Percentiles rank a stretch among this genome's conserved stretches.
phyloP scores from a whole-genome alignment of 2,797 vertebrate genomes.

The Aphelocoma californica region DNA sequence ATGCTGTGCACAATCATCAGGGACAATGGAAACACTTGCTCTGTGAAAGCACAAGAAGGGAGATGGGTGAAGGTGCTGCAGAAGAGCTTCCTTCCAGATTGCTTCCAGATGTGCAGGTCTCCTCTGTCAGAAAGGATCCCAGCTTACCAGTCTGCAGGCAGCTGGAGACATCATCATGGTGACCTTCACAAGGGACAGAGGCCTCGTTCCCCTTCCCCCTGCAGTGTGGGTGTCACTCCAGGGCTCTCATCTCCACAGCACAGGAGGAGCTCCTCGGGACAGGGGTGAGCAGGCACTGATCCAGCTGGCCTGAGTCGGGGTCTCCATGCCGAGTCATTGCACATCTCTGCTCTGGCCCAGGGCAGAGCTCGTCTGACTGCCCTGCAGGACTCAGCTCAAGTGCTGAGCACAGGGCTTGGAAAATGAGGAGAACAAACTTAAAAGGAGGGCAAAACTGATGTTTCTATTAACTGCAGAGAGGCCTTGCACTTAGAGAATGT shows the following conservation, averaged over 20 bases:
- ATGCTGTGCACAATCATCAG: fast-evolving
- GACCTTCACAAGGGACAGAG: neutral
- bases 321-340: neutral
- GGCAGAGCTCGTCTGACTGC: neutral
- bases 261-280: neutral
- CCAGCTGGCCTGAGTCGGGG: neutral
- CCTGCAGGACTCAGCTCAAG: neutral
- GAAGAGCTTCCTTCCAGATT: neutral
- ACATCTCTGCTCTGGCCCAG: neutral
- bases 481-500: neutral
- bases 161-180: neutral
- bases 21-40: neutral
- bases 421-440: neutral
- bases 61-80: neutral
- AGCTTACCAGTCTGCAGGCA: neutral
- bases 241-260: neutral
- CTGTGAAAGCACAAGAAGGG: neutral
- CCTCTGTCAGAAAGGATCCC: neutral
- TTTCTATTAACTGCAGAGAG: neutral
- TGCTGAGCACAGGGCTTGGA: neutral
- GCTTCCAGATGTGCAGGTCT: neutral
- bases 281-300: neutral
- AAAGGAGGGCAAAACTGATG: neutral
- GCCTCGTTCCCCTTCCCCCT: neutral
- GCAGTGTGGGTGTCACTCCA: neutral